Base-by-base conservation (phyloP, 2,888 invertebrate genomes). In the Dascillus cervinus region DNA sequence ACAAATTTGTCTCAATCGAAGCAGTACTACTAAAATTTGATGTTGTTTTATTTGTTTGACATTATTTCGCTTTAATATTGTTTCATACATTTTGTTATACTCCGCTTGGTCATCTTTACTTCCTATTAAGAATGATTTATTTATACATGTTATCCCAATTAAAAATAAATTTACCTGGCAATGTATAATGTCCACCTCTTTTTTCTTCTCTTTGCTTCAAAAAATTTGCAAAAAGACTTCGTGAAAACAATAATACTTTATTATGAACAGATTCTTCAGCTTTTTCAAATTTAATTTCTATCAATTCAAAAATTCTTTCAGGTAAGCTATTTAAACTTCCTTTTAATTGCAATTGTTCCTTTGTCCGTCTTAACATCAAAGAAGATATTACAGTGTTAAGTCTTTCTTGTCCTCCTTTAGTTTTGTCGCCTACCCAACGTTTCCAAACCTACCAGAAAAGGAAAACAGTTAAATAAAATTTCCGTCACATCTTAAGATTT, bases 401-500 rank as follows among this genome's bases (percentile, higher is more conserved):
- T 2, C 95, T 72, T 51, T 86, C 79, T 44, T 79, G 76, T 0
- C 89, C 89, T 22, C 83, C 82, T 17, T 75, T 67, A 43, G 75
- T 78, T 56, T 86, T 89, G 58, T 85, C 84, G 52, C 87, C 86
- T 29, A 96, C 87, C 83, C 91, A 94, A 37, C 81, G 77, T 60
- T 90, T 92, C 92, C 92, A 96, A 41, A 90, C 80, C 6, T 64
- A 66, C 22, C 86, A 67, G 43, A 60, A 96, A 95, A 1, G 96
- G 96, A 4, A 80, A 70, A 54, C 88, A 87, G 8, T 78, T 67
- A 4, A 97, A 63, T 61, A 92, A 97, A n/a, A n/a, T n/a, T n/a
- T n/a, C n/a, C n/a, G n/a, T n/a, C n/a, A n/a, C n/a, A n/a, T n/a
- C n/a, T n/a, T n/a, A n/a, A n/a, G n/a, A n/a, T n/a, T n/a, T n/a